phyloP scores from a whole-genome alignment of 2,888 invertebrate species.

The Drosophila phalerata region DNA sequence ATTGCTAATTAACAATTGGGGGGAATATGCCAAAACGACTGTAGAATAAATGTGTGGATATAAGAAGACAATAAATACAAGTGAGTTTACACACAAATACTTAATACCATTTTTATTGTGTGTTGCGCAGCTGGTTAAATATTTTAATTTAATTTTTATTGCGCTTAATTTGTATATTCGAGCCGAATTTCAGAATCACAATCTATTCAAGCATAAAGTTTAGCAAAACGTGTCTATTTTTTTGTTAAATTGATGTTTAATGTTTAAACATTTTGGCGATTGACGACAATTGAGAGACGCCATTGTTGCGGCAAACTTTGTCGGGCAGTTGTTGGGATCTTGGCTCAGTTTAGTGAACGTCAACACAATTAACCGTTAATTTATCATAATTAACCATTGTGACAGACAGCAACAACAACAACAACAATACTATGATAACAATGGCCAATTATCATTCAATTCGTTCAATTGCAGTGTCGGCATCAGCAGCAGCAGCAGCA shows the following conservation, averaged over 20 bases:
- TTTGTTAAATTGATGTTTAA: conserved; percentile 5
- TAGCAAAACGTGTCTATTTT: conserved; percentile 3
- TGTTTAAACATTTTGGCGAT: conserved; percentile 5
- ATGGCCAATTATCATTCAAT: conserved; percentile 81
- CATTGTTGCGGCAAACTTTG: conserved; percentile 26
- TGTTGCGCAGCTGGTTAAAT: conserved; percentile 71
- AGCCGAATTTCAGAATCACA: conserved; percentile 19
- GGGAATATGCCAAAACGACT: conserved; percentile 9
- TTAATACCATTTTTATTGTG: conserved; percentile 40
- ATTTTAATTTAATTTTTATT: conserved; percentile 70
- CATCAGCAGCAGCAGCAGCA: conserved; percentile 52
- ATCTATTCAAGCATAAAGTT: conserved; percentile 23
- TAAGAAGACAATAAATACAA: conserved; percentile 32
- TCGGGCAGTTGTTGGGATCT: conserved; percentile 13
- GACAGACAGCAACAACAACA: conserved; percentile 49
- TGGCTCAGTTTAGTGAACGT: conserved; percentile 73
- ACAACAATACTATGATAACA: conserved; percentile 64
- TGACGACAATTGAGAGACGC: conserved; percentile 42
- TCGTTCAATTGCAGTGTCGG: conserved; percentile 78
- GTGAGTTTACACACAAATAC: conserved; percentile 27
- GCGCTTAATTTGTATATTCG: conserved; percentile 31
- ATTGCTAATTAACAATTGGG: conserved; percentile 69
- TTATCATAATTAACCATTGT: conserved; percentile 82
- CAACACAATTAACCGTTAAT: conserved; percentile 80
- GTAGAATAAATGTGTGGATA: conserved; percentile 17